Base-by-base conservation (phyloP, 2,113 vertebrate genomes). In the Oxyruncus cristatus region DNA sequence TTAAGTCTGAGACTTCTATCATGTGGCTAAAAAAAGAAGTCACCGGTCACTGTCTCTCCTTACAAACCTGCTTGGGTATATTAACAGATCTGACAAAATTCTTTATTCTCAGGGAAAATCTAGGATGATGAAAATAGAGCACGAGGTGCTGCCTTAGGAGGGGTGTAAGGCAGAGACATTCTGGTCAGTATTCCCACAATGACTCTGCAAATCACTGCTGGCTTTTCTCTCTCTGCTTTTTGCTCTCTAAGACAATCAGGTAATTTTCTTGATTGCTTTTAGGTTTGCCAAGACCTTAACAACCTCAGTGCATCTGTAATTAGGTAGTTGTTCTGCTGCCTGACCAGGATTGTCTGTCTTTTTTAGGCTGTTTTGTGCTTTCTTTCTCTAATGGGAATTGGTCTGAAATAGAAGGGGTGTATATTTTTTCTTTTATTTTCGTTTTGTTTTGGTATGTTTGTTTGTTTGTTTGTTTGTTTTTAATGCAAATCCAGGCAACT, bases 361-460 rank as follows among this genome's bases (percentile, higher is more conserved):
- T 84, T 44, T 84, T 27, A 61, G 44, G 39, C 17, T 81, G 18
- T 35, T 92, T 47, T 49, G 20, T 65, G 4, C 8, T 68, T 81
- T 63, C 32, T 67, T 83, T 33, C 27, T 82, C 59, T 27, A 52
- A n/a, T 12, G 41, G 14, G 23, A 88, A 53, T 49, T 56, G 4
- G 5, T 37, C 47, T 9, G 17, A 26, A 17, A 9, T 30, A 23
- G 28, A 23, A 23, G 18, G 24, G 6, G n/a, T n/a, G n/a, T n/a
- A n/a, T 22, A 5, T 0, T 24, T 74, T 74, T 23, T n/a, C 17
- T 24, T 59, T 21, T n/a, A 1, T 2, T 12, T 50, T 24, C 39
- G 24, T 21, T n/a, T 35, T 59, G 41, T 23, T 59, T 17, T 32
- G 1, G 2, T 10, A 37, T 26, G 39, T n/a, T 24, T 37, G 27